Evolutionary conservation across 2,888 invertebrate genomes (phyloP), one percentile per base, ranked within the genome.

Genomic region (Amphipoea oculea): DNA sequence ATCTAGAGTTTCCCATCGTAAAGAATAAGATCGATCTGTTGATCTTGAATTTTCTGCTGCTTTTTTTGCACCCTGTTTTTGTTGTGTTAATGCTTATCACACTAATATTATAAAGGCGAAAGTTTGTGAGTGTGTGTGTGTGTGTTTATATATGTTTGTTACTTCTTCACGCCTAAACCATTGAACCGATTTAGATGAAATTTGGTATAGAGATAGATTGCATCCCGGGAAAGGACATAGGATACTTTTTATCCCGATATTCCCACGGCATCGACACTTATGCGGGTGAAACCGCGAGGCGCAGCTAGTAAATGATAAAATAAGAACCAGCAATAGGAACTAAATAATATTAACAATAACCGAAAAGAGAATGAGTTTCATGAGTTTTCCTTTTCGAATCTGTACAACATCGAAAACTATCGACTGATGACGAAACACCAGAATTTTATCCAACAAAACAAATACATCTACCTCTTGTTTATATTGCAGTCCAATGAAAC

Each of bases 401-500:
- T 57, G 1, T 45, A n/a, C 7, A 23, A 12, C 11, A 54, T 51
- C 9, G 14, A 45, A 60, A 70, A 54, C 79, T 78, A 79, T 45
- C 36, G 40, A 71, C 17, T 40, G n/a, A 57, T 40, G 62, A 67
- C 42, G 42, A 9, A 62, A 68, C 23, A 60, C 12, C 20, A 6
- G 29, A 85, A 54, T 42, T 1, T 29, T 51, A 45, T 63, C 17
- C 29, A 29, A 40, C 63, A 48, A 68, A 72, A 62, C 65, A 66
- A 73, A 83, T n/a, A 69, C 9, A 54, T 69, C 48, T 51, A 72
- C 17, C 40, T 76, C 12, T 48, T 68, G 69, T 73, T 86, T 86
- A 23, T 60, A 67, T 63, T 65, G 63, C 86, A 82, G 11, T 65
- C 45, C 42, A 82, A 66, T 82, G 57, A 76, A 82, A 70, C 69